Evolutionary conservation across 1,140 invertebrate genomes (phyloP).

Genomic region (Drosophila murphyi): DNA sequence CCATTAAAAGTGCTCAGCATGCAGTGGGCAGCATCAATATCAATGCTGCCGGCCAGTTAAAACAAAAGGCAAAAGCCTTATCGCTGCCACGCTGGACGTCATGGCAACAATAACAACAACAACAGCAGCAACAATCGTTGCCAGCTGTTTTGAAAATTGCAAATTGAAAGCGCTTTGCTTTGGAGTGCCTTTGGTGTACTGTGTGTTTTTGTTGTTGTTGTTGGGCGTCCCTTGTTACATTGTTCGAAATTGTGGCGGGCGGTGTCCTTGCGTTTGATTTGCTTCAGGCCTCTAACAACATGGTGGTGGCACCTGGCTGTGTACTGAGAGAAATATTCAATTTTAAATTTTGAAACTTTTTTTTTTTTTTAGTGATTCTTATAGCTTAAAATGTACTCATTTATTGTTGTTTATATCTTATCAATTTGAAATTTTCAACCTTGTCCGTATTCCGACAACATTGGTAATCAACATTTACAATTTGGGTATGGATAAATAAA

Average conservation of each 20-base stretch:
- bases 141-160: conserved; percentile 42
- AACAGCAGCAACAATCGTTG: conserved; percentile 9
- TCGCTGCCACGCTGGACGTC: conserved; percentile 33
- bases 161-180: conserved; percentile 39
- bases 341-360: too few relatives aligned
- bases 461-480: too few relatives aligned
- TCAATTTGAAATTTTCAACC: too few relatives aligned
- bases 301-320: not conserved
- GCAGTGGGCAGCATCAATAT: not conserved
- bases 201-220: conserved; percentile 11
- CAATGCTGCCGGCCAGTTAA: conserved; percentile 13
- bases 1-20: conserved; percentile 20
- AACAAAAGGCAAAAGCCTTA: conserved; percentile 74
- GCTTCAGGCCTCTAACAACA: conserved; percentile 19
- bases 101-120: conserved; percentile 15
- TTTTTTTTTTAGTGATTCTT: too few relatives aligned
- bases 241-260: conserved; percentile 41
- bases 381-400: too few relatives aligned
- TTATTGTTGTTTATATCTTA: too few relatives aligned
- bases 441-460: too few relatives aligned
- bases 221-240: conserved; percentile 46
- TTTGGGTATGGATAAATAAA: too few relatives aligned
- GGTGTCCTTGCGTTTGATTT: conserved; percentile 68
- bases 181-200: conserved; percentile 5
- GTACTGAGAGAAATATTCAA: not conserved